Conservation (phyloP, 2,113 vertebrate species). For the Pantherophis guttatus region DNA sequence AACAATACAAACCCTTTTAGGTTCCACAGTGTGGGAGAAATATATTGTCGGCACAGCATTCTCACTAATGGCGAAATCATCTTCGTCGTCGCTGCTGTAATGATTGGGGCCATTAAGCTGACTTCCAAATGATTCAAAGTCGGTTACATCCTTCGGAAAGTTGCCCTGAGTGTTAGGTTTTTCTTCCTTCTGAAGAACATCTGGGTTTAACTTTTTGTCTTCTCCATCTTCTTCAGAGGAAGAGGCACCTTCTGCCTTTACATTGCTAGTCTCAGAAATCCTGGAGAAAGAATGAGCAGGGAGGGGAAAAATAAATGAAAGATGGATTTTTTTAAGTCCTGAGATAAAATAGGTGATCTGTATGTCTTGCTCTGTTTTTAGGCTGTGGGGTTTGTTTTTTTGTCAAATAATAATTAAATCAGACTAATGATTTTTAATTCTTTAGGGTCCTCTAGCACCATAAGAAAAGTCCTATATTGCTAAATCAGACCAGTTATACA, state of each 20-base stretch:
- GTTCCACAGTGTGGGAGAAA: constrained; percentile 93
- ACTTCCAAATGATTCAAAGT: constrained; percentile 44
- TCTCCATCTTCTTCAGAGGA: constrained; percentile 87
- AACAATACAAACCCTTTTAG: constrained; percentile 83
- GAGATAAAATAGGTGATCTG: no score
- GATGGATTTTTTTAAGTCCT: not conserved
- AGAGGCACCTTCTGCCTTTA: constrained; percentile 76
- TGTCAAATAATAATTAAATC: not conserved
- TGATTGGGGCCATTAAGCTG: constrained; percentile 63
- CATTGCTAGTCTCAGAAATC: constrained; percentile 71
- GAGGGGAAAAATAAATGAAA: not conserved
- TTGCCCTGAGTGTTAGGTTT: constrained; percentile 51
- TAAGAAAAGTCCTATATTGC: not conserved
- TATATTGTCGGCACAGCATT: constrained; percentile 84
- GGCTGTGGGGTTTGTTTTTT: not conserved
- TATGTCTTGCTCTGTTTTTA: not conserved
- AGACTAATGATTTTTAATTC: not conserved
- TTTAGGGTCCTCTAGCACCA: not conserved
- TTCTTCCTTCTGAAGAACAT: not conserved
- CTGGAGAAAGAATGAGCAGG: constrained; percentile 34
- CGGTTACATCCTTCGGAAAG: constrained; percentile 24
- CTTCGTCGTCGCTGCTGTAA: constrained; percentile 65
- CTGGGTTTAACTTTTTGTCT: constrained; percentile 46
- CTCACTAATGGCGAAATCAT: constrained; percentile 60
- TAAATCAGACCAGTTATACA: not conserved